phyloP scores from a whole-genome alignment of 2,113 vertebrate genomes.

The Andinoacara biseriatus region DNA sequence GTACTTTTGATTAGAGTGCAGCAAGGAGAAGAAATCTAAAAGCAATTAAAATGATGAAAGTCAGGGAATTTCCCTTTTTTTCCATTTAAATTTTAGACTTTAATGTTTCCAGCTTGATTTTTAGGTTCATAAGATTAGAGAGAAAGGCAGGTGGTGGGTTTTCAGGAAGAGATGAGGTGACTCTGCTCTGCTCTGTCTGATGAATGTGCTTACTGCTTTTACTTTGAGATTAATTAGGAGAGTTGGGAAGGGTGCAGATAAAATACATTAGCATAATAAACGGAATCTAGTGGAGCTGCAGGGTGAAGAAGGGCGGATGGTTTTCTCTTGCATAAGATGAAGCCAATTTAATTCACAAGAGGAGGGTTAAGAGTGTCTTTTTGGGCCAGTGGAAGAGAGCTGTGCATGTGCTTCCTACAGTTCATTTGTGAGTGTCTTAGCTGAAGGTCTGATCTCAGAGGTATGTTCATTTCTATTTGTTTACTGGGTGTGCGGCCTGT shows the following conservation, averaged over 20 bases:
- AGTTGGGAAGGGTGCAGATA: conserved; percentile 46
- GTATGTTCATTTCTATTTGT: conserved; percentile 20
- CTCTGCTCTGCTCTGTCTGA: conserved; percentile 46
- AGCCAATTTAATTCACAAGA: conserved; percentile 77
- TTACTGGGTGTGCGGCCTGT: conserved; percentile 10
- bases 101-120: conserved; percentile 43
- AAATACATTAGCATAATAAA: conserved; percentile 66
- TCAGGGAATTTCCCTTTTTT: conserved; percentile 22
- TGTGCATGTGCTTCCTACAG: background rate
- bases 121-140: conserved; percentile 38
- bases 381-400: conserved; percentile 35
- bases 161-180: conserved; percentile 8
- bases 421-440: background rate
- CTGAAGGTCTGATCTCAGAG: background rate
- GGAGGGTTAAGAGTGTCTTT: conserved; percentile 71
- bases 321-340: conserved; percentile 50
- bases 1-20: conserved; percentile 39
- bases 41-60: conserved; percentile 49
- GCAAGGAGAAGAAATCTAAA: background rate
- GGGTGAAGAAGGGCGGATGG: conserved; percentile 19
- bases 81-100: conserved; percentile 30
- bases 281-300: conserved; percentile 25
- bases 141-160: background rate
- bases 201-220: conserved; percentile 61
- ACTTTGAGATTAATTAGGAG: conserved; percentile 65